Base-by-base conservation (phyloP, 2,113 vertebrate species). In the Nibea albiflora region DNA sequence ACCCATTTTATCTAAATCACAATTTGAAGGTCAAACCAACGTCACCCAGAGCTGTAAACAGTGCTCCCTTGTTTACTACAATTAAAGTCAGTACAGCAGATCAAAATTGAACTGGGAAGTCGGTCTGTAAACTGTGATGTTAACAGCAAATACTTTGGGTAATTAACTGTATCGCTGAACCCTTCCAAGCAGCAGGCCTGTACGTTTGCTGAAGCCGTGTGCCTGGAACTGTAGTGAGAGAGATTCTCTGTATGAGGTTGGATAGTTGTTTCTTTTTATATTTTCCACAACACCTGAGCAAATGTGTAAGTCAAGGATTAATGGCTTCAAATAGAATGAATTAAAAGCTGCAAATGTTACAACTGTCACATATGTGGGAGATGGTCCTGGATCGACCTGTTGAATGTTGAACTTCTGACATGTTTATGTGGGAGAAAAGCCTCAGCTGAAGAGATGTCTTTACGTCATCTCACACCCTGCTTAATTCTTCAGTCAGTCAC, bases 21-120 rank as follows among this genome's bases (percentile, higher is more conserved):
- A 2, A 58, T 1, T 47, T 31, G 3, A 70, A 44, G 7, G 0
- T 16, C 17, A 49, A 46, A 22, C 61, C 1, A 15, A 58, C 10
- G 15, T 58, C 58, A 61, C n/a, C n/a, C 31, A 67, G 28, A 71
- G 20, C 61, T 73, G 42, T 77, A 49, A 54, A 60, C 26, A 19
- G 24, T 24, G 22, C 35, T 60, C 44, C n/a, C 26, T 16, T 20
- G 17, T 19, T 8, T 24, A 14, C 0, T 14, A 20, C 17, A 57
- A 2, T 10, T 35, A 3, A 14, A 4, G 6, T 22, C 67, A 11
- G 49, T 44, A 14, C 2, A 46, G 22, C 14, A 0, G 52, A 53
- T 54, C 17, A 46, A n/a, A 61, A 28, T 1, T 44, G 7, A 22
- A 46, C 2, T n/a, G 28, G 54, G 75, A 78, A 61, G 44, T 49